Conservation (phyloP, 1,140 invertebrate species). For the Ditylenchus dipsaci region DNA sequence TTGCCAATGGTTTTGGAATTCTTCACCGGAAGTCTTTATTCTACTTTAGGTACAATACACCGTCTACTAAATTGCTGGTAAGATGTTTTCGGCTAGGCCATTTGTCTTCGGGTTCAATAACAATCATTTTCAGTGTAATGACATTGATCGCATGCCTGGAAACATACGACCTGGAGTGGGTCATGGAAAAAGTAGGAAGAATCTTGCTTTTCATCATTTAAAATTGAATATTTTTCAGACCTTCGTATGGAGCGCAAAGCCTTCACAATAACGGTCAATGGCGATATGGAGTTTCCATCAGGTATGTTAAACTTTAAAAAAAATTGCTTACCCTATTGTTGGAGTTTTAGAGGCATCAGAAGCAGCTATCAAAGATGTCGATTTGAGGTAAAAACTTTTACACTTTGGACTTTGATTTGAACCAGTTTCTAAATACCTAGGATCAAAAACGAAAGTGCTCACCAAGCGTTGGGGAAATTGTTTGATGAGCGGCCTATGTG, state of each 20-base stretch:
- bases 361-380: conserved; percentile 33
- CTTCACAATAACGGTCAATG: conserved; percentile 25
- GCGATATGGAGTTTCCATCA: no score
- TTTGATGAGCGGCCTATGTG: conserved; percentile 56
- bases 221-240: conserved; percentile 36
- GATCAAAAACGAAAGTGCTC: conserved; percentile 50
- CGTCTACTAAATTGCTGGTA: conserved; percentile 44
- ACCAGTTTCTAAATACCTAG: conserved; percentile 17
- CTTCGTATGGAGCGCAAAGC: conserved; percentile 54
- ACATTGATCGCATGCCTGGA: conserved; percentile 37
- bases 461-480: conserved; percentile 40
- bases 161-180: conserved; percentile 13
- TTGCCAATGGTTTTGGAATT: no score
- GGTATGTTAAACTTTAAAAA: no score
- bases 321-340: no score
- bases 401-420: background rate
- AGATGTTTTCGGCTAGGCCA: no score
- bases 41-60: conserved; percentile 37
- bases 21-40: background rate
- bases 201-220: background rate
- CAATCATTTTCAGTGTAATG: no score
- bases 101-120: no score
- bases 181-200: conserved; percentile 49
- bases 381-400: conserved; percentile 34
- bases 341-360: conserved; percentile 15